phyloP scores from a whole-genome alignment of 2,888 invertebrate species.

The Stenodera caucasica region DNA sequence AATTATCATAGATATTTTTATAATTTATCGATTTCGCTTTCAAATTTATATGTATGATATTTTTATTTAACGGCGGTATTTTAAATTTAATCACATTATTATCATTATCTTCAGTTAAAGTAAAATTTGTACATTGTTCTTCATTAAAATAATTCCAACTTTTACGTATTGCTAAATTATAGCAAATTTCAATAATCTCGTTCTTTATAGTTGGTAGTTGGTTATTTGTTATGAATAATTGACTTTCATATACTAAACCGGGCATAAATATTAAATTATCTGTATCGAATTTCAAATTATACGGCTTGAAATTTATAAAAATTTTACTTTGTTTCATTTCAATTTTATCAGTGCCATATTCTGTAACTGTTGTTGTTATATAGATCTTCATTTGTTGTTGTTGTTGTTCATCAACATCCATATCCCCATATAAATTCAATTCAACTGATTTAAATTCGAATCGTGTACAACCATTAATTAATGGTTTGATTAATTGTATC shows the following conservation, averaged over 20 bases:
- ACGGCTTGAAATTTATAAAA: slow-evolving; percentile 60
- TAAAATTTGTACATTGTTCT: slow-evolving; percentile 47
- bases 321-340: slow-evolving; percentile 65
- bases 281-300: slow-evolving; percentile 61
- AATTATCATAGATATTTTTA: slow-evolving; percentile 38
- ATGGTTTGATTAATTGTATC: not conserved
- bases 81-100: slow-evolving; percentile 42
- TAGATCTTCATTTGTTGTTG: slow-evolving; percentile 34
- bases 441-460: slow-evolving; percentile 43
- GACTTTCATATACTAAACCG: slow-evolving; percentile 69
- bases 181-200: slow-evolving; percentile 51
- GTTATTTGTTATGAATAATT: slow-evolving; percentile 35
- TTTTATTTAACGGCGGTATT: slow-evolving; percentile 48
- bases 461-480: slow-evolving; percentile 48
- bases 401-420: not conserved
- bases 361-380: slow-evolving; percentile 57
- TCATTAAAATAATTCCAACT: slow-evolving; percentile 50
- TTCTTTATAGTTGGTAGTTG: slow-evolving; percentile 23
- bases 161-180: slow-evolving; percentile 49
- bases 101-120: slow-evolving; percentile 27
- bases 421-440: slow-evolving; percentile 27
- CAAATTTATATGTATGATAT: slow-evolving; percentile 48
- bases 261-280: slow-evolving; percentile 67
- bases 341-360: slow-evolving; percentile 67
- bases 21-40: slow-evolving; percentile 49